These are phyloP conservation scores for Glaucopsyche alexis DNA, from an alignment of 2,888 invertebrate genomes.

Conservation along the genomic window DNA sequence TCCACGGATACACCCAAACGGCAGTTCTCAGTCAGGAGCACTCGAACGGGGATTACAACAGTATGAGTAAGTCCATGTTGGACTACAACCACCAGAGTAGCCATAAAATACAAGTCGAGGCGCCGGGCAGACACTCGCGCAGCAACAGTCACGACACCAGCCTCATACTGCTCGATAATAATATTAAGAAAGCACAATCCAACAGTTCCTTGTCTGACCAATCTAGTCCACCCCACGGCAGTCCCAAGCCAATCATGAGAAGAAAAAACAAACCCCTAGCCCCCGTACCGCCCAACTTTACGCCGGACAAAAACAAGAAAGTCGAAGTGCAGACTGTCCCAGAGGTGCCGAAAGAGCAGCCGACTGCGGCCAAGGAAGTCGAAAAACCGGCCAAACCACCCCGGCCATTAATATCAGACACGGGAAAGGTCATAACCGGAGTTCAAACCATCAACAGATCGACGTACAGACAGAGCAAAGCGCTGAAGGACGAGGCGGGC, in stretches of 20 bases:
- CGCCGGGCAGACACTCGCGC: slow-evolving; percentile 70
- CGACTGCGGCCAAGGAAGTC: slow-evolving; percentile 53
- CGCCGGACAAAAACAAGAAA: slow-evolving; percentile 70
- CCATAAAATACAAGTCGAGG: slow-evolving; percentile 43
- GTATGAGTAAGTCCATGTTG: slow-evolving; percentile 69
- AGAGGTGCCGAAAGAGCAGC: slow-evolving; percentile 47
- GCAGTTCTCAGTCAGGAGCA: slow-evolving; percentile 64
- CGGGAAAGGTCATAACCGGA: slow-evolving; percentile 72
- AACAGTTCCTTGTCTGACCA: slow-evolving; percentile 84
- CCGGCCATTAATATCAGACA: slow-evolving; percentile 76
- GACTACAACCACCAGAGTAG: slow-evolving; percentile 56
- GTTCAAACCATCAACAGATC: slow-evolving; percentile 82
- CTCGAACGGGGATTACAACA: slow-evolving; percentile 65
- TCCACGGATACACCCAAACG: slow-evolving; percentile 65
- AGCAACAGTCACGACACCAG: slow-evolving; percentile 82
- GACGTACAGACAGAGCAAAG: slow-evolving; percentile 76
- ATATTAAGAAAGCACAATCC: slow-evolving; percentile 82
- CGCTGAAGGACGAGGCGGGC: slow-evolving; percentile 69
- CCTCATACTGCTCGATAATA: slow-evolving; percentile 70
- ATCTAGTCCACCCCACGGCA: slow-evolving; percentile 85
- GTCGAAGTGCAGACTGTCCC: slow-evolving; percentile 50
- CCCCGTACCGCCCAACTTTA: slow-evolving; percentile 83
- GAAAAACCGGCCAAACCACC: slow-evolving; percentile 84
- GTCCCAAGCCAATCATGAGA: slow-evolving; percentile 85
- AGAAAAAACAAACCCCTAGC: slow-evolving; percentile 88